Evolutionary conservation across 1,140 invertebrate genomes (phyloP), one percentile per base, ranked within the genome.

Genomic region (Globodera rostochiensis): DNA sequence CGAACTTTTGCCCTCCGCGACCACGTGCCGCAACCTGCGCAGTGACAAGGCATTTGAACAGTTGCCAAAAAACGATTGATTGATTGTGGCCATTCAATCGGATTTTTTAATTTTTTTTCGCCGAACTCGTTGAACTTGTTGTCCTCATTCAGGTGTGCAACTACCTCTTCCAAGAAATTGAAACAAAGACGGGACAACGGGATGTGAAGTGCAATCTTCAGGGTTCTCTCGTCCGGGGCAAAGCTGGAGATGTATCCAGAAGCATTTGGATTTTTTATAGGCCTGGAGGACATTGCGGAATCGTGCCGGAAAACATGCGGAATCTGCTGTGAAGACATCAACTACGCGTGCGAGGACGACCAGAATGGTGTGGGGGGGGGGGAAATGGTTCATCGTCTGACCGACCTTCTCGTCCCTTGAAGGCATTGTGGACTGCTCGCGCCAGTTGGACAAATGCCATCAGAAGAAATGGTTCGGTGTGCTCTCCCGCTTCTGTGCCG

Each of bases 221-320:
- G 25, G 84, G 84, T 84, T 8, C 25, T 74, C 11, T 82, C 36
- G 2, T 36, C 36, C 36, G 36, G 2, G 36, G 46, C 15, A 74
- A 86, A 86, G 60, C 21, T 36, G 47, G 46, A 21, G 15, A 81
- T 13, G 21, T 21, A 15, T 11, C 6, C n/a, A 81, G 25, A 36
- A 36, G 25, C 25, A 36, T 25, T 11, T 83, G 25, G 50, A 6
- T n/a, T 86, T 69, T 15, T 49, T 15, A 21, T 47, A 83, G 82
- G 84, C 25, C 67, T 87, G 66, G 84, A 86, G 71, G 84, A 86
- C 73, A 87, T 86, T 36, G 81, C 84, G 25, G 79, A 86, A 64
- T 86, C 84, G 21, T 86, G 84, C 67, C 83, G 84, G 46, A 87
- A 76, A 73, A 87, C 87, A 36, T 86, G 84, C 70, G 84, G 83